Evolutionary conservation across 2,797 vertebrate genomes (phyloP).

Genomic region (Enteromius fasciolatus): DNA sequence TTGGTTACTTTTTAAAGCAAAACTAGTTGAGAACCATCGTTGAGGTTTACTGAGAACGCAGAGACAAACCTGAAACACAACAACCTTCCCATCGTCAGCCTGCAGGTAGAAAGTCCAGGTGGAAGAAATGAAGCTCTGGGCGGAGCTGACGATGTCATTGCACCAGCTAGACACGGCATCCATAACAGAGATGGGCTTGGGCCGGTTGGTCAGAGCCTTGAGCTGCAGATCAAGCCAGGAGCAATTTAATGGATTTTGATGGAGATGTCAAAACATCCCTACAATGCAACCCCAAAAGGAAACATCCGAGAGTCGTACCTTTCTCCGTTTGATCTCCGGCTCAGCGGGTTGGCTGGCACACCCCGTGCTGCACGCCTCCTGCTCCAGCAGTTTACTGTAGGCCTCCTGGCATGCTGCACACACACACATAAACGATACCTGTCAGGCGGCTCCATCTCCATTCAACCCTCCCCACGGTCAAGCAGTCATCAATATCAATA

Average conservation of each 20-base stretch:
- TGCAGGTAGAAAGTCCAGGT: slow-evolving; percentile 98
- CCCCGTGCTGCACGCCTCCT: slow-evolving; percentile 87
- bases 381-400: slow-evolving; percentile 84
- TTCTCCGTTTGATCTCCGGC: slow-evolving; percentile 83
- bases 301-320: slow-evolving; percentile 73
- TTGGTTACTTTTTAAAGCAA: not conserved
- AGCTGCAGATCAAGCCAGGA: slow-evolving; percentile 68
- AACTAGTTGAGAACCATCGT: not conserved
- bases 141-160: slow-evolving; percentile 92
- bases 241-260: not conserved
- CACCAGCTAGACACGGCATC: slow-evolving; percentile 91
- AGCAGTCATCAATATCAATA: slow-evolving; percentile 54
- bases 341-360: slow-evolving; percentile 87
- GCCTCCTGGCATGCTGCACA: slow-evolving; percentile 91
- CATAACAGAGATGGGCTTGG: slow-evolving; percentile 81
- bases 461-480: slow-evolving; percentile 21
- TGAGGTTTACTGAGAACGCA: not conserved
- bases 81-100: slow-evolving; percentile 91
- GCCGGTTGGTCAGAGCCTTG: slow-evolving; percentile 77
- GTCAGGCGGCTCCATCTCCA: slow-evolving; percentile 23
- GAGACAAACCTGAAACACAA: slow-evolving; percentile 91
- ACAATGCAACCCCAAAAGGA: not conserved
- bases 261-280: slow-evolving; percentile 22
- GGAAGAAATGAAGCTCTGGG: slow-evolving; percentile 96
- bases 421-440: slow-evolving; percentile 29